phyloP scores from a whole-genome alignment of 1,140 invertebrate genomes.

The Globodera ellingtonae region DNA sequence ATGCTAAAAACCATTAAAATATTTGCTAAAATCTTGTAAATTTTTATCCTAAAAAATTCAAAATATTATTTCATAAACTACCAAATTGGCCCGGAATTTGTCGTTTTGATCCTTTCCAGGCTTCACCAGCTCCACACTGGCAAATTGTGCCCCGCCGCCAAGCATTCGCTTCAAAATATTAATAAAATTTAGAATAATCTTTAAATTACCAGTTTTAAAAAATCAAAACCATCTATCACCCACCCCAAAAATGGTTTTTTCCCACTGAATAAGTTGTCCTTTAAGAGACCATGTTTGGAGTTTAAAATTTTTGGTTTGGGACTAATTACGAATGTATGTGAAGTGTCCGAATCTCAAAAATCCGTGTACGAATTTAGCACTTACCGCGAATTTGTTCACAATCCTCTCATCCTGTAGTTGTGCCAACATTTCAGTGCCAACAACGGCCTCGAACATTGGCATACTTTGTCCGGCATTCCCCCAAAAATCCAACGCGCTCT shows the following conservation, averaged over 20 bases:
- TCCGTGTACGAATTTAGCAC: background rate
- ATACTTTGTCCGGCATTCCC: conserved; percentile 13
- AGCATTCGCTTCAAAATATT: background rate
- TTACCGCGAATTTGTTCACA: background rate
- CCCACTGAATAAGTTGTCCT: no score
- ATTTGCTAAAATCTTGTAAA: no score
- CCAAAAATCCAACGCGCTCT: conserved; percentile 52
- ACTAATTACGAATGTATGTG: no score
- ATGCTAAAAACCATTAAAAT: no score
- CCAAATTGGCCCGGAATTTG: background rate
- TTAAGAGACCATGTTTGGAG: no score
- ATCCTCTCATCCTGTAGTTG: background rate
- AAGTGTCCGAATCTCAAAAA: background rate
- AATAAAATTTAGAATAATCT: background rate
- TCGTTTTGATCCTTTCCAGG: background rate
- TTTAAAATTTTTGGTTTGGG: no score
- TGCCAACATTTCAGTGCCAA: conserved; percentile 55
- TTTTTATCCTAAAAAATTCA: no score
- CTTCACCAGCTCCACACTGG: background rate
- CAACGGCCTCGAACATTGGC: conserved; percentile 49
- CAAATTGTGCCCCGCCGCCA: background rate
- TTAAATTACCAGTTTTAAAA: no score
- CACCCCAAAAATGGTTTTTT: background rate
- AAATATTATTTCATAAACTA: background rate
- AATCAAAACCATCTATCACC: background rate